Evolutionary conservation across 2,113 vertebrate species (phyloP), one percentile per base, ranked within the genome.

Genomic region (Cynocephalus volans): DNA sequence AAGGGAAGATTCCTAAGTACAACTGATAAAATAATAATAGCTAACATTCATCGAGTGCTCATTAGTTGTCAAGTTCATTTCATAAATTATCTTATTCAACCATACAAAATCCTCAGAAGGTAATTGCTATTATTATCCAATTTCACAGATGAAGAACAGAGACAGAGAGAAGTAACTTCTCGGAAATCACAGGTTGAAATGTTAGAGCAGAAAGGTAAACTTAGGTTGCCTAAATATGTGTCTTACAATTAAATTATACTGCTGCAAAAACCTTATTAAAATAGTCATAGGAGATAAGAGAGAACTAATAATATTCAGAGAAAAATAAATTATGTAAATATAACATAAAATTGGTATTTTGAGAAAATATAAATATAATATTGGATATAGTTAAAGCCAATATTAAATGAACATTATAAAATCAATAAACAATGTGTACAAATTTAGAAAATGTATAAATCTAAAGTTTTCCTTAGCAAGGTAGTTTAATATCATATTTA

Each of bases 51-150:
- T 6, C 81, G 8, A 92, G n/a, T 62, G 48, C 21, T 83, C 50
- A 45, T 54, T 85, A 79, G 70, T 56, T 95, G 21, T 67, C n/a
- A 97, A 79, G 19, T 4, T 77, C 41, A 95, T 87, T 96, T 97
- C 6, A 79, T 65, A 96, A 83, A 62, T 83, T 77, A 90, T 92
- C 76, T 82, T 87, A 67, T 79, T 96, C 70, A 87, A 87, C 5
- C 3, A n/a, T 88, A 54, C 8, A 93, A 76, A 75, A 83, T 70
- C 10, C 12, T 19, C 11, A 83, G 8, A 21, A 95, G 56, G 54
- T 23, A 48, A 14, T 48, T 94, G 36, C 73, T 87, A 83, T 58
- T 62, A 89, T 36, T 56, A 87, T 62, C 8, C 33, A 90, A 23
- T 50, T 95, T 92, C 69, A 50, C 4, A 67, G 56, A 54, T 54